Conservation (phyloP, 2,888 invertebrate species). For the Xestia rhomboidea region DNA sequence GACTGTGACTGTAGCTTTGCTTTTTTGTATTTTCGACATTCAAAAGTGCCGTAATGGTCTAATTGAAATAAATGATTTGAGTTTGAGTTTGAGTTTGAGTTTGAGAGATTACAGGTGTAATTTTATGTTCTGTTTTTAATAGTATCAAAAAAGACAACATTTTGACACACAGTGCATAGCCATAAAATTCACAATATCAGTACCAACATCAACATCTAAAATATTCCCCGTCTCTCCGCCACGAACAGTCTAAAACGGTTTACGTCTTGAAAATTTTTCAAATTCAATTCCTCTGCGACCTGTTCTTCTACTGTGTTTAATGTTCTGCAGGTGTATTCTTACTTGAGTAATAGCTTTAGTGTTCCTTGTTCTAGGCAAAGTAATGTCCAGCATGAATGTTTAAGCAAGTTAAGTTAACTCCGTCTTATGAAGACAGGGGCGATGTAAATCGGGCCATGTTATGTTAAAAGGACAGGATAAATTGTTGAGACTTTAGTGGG, state of each 20-base stretch:
- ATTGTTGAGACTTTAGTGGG: conserved; percentile 24
- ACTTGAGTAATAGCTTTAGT: conserved; percentile 72
- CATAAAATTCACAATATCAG: background rate
- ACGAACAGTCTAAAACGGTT: conserved; percentile 58
- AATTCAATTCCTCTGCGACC: conserved; percentile 74
- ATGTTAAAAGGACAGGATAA: conserved; percentile 50
- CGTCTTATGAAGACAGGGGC: conserved; percentile 55
- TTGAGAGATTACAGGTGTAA: too few species aligned
- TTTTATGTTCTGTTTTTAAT: too few species aligned
- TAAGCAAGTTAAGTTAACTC: conserved; percentile 51
- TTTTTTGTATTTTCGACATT: too few species aligned
- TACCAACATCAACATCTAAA: background rate
- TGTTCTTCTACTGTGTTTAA: conserved; percentile 72
- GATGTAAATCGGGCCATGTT: conserved; percentile 69
- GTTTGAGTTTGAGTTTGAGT: too few species aligned
- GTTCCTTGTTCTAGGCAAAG: conserved; percentile 69
- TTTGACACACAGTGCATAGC: background rate
- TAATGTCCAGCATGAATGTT: conserved; percentile 67
- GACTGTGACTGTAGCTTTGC: too few species aligned
- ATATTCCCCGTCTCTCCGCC: background rate
- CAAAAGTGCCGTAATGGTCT: too few species aligned
- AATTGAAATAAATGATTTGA: too few species aligned
- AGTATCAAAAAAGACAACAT: background rate
- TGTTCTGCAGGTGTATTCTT: conserved; percentile 74
- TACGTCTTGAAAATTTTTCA: conserved; percentile 68